phyloP scores from a whole-genome alignment of 23 tunicate species.

The Ciona savignyi region DNA sequence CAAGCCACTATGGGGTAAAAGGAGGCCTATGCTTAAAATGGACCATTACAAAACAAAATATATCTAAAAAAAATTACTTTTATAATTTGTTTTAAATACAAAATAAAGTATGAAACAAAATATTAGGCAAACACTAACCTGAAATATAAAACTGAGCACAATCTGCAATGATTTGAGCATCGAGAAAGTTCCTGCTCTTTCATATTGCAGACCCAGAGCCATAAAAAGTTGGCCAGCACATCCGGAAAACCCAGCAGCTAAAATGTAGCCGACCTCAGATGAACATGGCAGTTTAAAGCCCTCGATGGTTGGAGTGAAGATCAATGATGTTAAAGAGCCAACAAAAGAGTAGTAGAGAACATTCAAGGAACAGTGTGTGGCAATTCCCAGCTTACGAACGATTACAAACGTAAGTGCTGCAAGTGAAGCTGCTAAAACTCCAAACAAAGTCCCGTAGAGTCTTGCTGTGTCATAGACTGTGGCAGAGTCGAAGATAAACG shows the following conservation, averaged over 20 bases:
- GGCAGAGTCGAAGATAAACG: conserved; percentile 35
- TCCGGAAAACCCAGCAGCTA: conserved; percentile 39
- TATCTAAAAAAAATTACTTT: too few relatives aligned
- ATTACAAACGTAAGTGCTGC: conserved; percentile 7
- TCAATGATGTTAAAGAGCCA: conserved; percentile 13
- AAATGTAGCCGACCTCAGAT: conserved; percentile 19
- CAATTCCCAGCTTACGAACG: conserved; percentile 32
- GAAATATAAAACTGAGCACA: conserved; percentile 42
- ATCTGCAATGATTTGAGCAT: conserved; percentile 54
- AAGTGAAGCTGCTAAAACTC: conserved; percentile 8
- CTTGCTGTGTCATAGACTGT: not conserved
- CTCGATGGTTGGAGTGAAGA: not conserved
- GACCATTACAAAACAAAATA: too few relatives aligned
- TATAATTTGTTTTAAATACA: too few relatives aligned
- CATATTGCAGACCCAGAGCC: conserved; percentile 27
- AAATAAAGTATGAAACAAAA: not conserved
- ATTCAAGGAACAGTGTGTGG: conserved; percentile 26
- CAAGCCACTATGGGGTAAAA: too few relatives aligned
- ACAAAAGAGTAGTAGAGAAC: conserved; percentile 36
- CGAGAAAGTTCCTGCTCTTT: conserved; percentile 51
- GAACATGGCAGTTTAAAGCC: conserved; percentile 43
- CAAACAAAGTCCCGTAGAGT: conserved; percentile 26
- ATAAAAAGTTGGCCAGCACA: conserved; percentile 33
- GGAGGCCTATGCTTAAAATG: too few relatives aligned
- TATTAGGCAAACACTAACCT: conserved; percentile 12